Base-by-base conservation (phyloP, 2,113 vertebrate genomes). In the Donacobius atricapilla region DNA sequence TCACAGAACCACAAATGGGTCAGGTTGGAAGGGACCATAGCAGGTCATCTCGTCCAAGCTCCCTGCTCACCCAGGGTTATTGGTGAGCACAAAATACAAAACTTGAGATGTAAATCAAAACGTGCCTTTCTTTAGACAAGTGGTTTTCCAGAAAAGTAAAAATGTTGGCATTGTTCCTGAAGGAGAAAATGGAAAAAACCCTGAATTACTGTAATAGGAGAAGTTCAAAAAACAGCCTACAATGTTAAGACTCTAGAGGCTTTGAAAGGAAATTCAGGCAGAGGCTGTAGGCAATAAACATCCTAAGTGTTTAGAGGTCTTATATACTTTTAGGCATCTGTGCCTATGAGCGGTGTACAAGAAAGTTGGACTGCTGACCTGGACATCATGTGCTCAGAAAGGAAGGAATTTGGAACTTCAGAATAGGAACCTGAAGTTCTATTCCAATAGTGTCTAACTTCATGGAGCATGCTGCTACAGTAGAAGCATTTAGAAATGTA, bases 21-120 rank as follows among this genome's bases (percentile, higher is more conserved):
- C 13, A 39, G 37, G 7, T 68, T 83, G 45, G 16, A 40, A 68
- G 8, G 21, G 54, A 27, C 17, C 13, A n/a, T 20, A 53, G n/a
- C 0, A 0, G 20, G 24, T 68, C 20, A 25, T 39, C 45, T n/a
- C 39, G n/a, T 60, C n/a, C 24, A 76, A 68, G 20, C n/a, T 75
- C 24, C 17, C 24, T 23, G 10, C 14, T 35, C 54, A 61, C 21
- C 9, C 21, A 47, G 20, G 20, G 24, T 68, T 35, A 60, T 35
- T 75, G 30, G 47, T 47, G 39, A 89, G 47, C 70, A 75, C 13
- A 61, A 31, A 39, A 87, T 24, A 51, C 25, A 42, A n/a, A 88
- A 31, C 10, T 37, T 45, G 24, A 61, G 54, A 33, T 65, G n/a
- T 21, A 77, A 77, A 86, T 76, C 45, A 81, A 81, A 95, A 44